Evolutionary conservation across 2,888 invertebrate genomes (phyloP), one percentile per base, ranked within the genome.

Genomic region (Antitype chi): DNA sequence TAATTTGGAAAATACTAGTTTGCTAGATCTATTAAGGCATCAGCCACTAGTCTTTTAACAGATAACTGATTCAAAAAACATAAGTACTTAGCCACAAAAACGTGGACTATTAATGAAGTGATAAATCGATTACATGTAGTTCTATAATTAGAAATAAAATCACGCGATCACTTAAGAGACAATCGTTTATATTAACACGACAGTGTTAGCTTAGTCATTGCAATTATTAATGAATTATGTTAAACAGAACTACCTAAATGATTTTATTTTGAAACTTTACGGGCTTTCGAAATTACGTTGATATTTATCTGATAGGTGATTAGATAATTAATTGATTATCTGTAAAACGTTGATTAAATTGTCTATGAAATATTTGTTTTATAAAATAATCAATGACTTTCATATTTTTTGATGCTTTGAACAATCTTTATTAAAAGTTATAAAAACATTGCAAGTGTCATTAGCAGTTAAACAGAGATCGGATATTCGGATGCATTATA

Each of bases 121-220:
- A 62, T 78, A 74, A 72, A 74, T 63, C 43, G 49, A 78, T 73
- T 69, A 71, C 63, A 55, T 78, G 23, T 59, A 52, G 47, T 49
- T 70, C 70, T 85, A 85, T 82, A 82, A 73, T 82, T 85, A 84
- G 74, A 84, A 75, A 66, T 75, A 82, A 85, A 75, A 78, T 73
- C 74, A 84, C 64, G 62, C 66, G 68, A 75, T 78, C 73, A 70
- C 38, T 68, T 78, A 78, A 53, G 38, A 67, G 74, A 82, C 85
- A 82, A 75, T 66, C 57, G 25, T 74, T 57, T 62, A 74, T 67
- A 71, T 47, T 64, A 70, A 85, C 69, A 73, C 62, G 70, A 60
- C 73, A 70, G 67, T 71, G 62, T 84, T 66, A 43, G 70, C 72
- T 73, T 70, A 77, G 77, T 81, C 71, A 81, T 59, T 77, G 47